Base-by-base conservation (phyloP, 2,888 invertebrate species). In the Branchipolynoe longqiensis region DNA sequence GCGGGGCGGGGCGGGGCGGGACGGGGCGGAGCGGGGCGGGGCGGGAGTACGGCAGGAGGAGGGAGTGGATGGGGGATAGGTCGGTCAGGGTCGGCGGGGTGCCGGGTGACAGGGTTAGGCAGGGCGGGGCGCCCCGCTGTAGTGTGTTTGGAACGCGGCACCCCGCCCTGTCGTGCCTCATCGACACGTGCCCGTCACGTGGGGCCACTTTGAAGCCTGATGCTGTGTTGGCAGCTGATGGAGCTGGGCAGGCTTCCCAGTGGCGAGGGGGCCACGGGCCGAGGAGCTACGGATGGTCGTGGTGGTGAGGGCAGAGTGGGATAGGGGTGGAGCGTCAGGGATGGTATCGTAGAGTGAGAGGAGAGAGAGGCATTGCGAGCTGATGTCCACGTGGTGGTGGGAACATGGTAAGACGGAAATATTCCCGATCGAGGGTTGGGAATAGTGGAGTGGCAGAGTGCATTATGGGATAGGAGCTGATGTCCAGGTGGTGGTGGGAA, bases 101-200 rank as follows among this genome's bases (percentile, higher is more conserved):
- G 48, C 8, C 18, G 48, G 48, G 48, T 48, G 48, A 8, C 8
- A 18, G 48, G 48, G 8, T 8, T 48, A 18, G 48, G 48, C 8
- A 48, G 8, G 18, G 8, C 48, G 8, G 18, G 48, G 18, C 8
- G 18, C 8, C 8, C 8, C 69, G 18, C 4, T 69, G 69, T 69
- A 69, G 12, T 18, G 8, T 38, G 36, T 3, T 4, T 69, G 18
- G 38, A 69, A 69, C 69, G 38, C 38, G 38, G 69, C 36, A 33
- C 36, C 36, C n/a, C 69, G 12, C 69, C 38, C n/a, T 69, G 69
- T 38, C 69, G 69, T 22, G 4, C 3, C 6, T 38, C 38, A 69
- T 33, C 38, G 69, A 69, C 69, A 69, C 69, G 69, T 69, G 14
- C 69, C 38, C 38, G 22, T 69, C 33, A 69, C 38, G 69, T 28